phyloP scores from a whole-genome alignment of 2,797 vertebrate genomes.

The Anguilla pacifica region DNA sequence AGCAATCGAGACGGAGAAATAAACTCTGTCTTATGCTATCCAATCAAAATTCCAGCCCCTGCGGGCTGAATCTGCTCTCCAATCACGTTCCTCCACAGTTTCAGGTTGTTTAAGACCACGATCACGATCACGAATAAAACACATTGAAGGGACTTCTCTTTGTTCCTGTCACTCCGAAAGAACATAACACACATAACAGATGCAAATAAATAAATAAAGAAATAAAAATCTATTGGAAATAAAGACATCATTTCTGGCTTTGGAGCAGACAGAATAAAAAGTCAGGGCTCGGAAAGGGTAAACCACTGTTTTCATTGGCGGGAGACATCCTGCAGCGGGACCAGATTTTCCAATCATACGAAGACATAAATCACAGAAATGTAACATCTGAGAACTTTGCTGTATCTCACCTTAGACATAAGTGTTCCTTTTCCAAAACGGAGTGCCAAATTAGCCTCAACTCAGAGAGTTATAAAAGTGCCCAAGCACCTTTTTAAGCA shows the following conservation, averaged over 20 bases:
- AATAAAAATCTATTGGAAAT: slow-evolving; percentile 63
- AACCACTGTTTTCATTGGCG: slow-evolving; percentile 28
- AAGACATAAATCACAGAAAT: slow-evolving; percentile 8
- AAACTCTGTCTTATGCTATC: slow-evolving; percentile 6
- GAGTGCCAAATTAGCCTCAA: background rate
- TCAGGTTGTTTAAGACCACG: slow-evolving; percentile 22
- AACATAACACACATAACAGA: slow-evolving; percentile 45
- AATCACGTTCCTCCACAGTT: slow-evolving; percentile 52
- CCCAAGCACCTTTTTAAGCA: slow-evolving; percentile 3
- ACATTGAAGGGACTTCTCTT: slow-evolving; percentile 41
- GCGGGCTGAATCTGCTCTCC: background rate
- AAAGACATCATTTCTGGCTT: slow-evolving; percentile 38
- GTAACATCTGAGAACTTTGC: slow-evolving; percentile 2
- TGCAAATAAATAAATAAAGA: slow-evolving; percentile 41
- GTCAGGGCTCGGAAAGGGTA: slow-evolving; percentile 50
- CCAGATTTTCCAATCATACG: slow-evolving; percentile 12
- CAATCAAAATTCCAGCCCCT: slow-evolving; percentile 23
- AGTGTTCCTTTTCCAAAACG: background rate
- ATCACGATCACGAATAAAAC: slow-evolving; percentile 20
- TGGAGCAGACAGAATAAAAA: slow-evolving; percentile 62
- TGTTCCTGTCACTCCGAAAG: slow-evolving; percentile 61
- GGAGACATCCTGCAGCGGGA: background rate
- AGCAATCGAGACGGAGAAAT: background rate
- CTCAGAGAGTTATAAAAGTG: background rate
- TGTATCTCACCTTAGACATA: background rate